Base-by-base conservation (phyloP, 2,888 invertebrate genomes). In the Cephus nigrinus region DNA sequence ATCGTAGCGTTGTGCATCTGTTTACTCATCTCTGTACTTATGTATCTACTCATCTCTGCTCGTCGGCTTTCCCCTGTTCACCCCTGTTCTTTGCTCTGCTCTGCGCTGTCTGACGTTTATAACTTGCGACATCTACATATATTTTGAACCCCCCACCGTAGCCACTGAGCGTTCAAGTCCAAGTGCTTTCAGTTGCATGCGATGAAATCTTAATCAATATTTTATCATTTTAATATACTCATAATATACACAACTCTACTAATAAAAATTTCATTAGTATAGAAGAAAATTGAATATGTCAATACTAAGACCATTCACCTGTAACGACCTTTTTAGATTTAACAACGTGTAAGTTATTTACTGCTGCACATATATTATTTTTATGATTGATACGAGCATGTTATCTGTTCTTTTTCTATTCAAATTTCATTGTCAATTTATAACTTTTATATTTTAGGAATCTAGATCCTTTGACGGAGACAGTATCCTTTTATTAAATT, bases 401-500 rank as follows among this genome's bases (percentile, higher is more conserved):
- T 75, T 73, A 71, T 77, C 69, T 31, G 30, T 69, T 35, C 68
- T 77, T 77, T 69, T 68, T 4, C 73, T 78, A 74, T 71, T 71
- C 35, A 35, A 40, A 36, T 30, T 30, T 78, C 35, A 73, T 12
- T 15, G 30, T 55, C 55, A 55, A 5, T 55, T 23, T 73, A 69
- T 73, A 75, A 73, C 34, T 78, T 86, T 86, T 85, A 81, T 86
- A 82, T 93, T 94, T 80, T 92, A 98, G 98, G 79, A 99, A 99
- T 92, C 94, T 99, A 90, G 99, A 99, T 92, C 98, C 98, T 0
- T 93, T 99, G 76, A 99, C 99, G 5, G 99, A 99, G 93, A 99
- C 99, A 32, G 94, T 94, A 94, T 92, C 92, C 92, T 93, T 92
- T 90, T 68, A 31, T 36, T 34, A 75, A 12, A 68, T 11, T 40